These are phyloP conservation scores for Oryzias curvinotus DNA, from an alignment of 2,113 vertebrate species.

Conservation along the genomic window DNA sequence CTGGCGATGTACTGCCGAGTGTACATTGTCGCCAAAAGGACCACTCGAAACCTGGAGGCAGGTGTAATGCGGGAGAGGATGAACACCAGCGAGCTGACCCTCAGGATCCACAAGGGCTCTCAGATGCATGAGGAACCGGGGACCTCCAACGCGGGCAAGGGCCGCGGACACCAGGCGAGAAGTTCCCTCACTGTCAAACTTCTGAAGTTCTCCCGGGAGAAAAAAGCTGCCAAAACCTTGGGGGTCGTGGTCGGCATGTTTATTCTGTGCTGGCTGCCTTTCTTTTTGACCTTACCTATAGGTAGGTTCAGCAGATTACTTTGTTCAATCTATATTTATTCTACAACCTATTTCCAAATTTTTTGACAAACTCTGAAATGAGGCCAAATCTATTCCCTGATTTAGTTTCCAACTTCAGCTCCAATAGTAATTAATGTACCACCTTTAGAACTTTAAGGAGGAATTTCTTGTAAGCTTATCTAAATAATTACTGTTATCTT, in stretches of 20 bases:
- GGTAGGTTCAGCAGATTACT: constrained; percentile 76
- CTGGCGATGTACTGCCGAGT: constrained; percentile 95
- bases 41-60: constrained; percentile 94
- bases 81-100: constrained; percentile 91
- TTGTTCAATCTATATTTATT: background rate
- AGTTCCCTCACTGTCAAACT: constrained; percentile 91
- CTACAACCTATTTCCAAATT: background rate
- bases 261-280: constrained; percentile 92
- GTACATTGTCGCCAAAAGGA: constrained; percentile 93
- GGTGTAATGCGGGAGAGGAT: constrained; percentile 95
- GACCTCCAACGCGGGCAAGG: constrained; percentile 72
- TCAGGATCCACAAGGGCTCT: constrained; percentile 94
- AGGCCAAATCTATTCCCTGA: background rate
- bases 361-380: background rate
- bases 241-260: constrained; percentile 97
- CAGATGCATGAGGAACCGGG: constrained; percentile 79
- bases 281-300: constrained; percentile 91
- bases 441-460: constrained; percentile 17
- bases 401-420: background rate
- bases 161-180: constrained; percentile 83
- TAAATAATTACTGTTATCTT: constrained; percentile 23
- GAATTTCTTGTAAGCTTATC: constrained; percentile 25
- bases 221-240: constrained; percentile 94
- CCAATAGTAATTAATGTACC: constrained; percentile 1
- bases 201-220: constrained; percentile 93